phyloP scores from a whole-genome alignment of 2,113 vertebrate species.

The Galbula dea region DNA sequence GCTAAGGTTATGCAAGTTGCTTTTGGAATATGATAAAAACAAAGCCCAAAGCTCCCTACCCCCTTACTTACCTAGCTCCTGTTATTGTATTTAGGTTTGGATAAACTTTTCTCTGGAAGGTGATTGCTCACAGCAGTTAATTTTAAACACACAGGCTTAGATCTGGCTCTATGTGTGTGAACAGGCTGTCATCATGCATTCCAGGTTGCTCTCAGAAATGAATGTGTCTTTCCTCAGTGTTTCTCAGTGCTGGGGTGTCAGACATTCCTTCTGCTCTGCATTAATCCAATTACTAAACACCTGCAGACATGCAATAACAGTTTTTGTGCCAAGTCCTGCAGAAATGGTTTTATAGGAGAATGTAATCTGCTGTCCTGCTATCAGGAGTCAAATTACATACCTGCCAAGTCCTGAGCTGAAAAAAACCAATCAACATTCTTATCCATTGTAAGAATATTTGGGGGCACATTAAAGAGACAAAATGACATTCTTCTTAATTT shows the following conservation, averaged over 20 bases:
- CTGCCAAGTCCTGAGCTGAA: slow-evolving; percentile 80
- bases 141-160: slow-evolving; percentile 75
- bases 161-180: slow-evolving; percentile 77
- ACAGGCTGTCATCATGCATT: slow-evolving; percentile 81
- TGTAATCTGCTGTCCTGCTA: slow-evolving; percentile 81
- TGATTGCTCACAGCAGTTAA: slow-evolving; percentile 77
- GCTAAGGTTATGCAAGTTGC: slow-evolving; percentile 78
- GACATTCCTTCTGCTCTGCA: slow-evolving; percentile 84
- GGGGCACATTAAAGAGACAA: slow-evolving; percentile 56
- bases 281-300: slow-evolving; percentile 95
- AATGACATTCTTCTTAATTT: slow-evolving; percentile 60
- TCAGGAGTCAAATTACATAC: slow-evolving; percentile 83
- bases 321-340: slow-evolving; percentile 80
- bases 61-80: slow-evolving; percentile 74
- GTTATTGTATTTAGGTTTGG: slow-evolving; percentile 86
- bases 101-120: slow-evolving; percentile 85
- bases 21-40: slow-evolving; percentile 87
- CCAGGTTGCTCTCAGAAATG: slow-evolving; percentile 77
- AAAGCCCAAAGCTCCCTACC: slow-evolving; percentile 69
- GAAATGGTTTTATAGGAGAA: slow-evolving; percentile 79
- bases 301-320: slow-evolving; percentile 91
- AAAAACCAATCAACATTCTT: slow-evolving; percentile 72
- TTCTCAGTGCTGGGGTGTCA: slow-evolving; percentile 71
- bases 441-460: slow-evolving; percentile 68
- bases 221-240: slow-evolving; percentile 77